phyloP scores from a whole-genome alignment of 2,888 invertebrate species.

The Dynastes grantii region DNA sequence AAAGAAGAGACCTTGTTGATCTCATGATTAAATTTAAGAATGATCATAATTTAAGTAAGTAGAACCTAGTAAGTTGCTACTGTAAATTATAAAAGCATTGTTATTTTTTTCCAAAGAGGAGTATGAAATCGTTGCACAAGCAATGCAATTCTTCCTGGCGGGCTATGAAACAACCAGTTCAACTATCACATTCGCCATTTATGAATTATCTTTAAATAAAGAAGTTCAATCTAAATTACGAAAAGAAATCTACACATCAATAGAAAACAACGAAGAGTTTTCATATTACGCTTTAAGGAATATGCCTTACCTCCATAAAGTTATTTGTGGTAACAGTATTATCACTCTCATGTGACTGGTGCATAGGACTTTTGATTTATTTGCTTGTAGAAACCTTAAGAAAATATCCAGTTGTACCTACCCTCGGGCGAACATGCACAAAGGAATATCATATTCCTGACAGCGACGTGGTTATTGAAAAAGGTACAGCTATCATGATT shows the following conservation, averaged over 20 bases:
- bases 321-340: conserved; percentile 70
- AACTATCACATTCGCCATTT: conserved; percentile 73
- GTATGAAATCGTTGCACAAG: conserved; percentile 74
- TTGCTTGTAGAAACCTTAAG: conserved; percentile 68
- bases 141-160: conserved; percentile 75
- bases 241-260: conserved; percentile 70
- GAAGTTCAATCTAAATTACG: conserved; percentile 73
- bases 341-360: background rate
- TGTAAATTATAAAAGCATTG: background rate
- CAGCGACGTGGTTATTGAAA: conserved; percentile 62
- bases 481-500: conserved; percentile 66
- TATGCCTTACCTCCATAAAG: conserved; percentile 75
- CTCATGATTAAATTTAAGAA: conserved; percentile 65
- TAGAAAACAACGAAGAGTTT: conserved; percentile 68
- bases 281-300: conserved; percentile 73
- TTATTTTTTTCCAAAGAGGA: conserved; percentile 67
- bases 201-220: conserved; percentile 73
- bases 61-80: background rate
- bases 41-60: conserved; percentile 57
- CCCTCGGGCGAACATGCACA: conserved; percentile 62
- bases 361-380: background rate
- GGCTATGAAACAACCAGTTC: conserved; percentile 77
- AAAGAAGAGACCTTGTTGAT: conserved; percentile 70
- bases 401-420: conserved; percentile 67
- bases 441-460: conserved; percentile 62